phyloP scores from a whole-genome alignment of 2,797 vertebrate genomes.

The Hyperoplus immaculatus region DNA sequence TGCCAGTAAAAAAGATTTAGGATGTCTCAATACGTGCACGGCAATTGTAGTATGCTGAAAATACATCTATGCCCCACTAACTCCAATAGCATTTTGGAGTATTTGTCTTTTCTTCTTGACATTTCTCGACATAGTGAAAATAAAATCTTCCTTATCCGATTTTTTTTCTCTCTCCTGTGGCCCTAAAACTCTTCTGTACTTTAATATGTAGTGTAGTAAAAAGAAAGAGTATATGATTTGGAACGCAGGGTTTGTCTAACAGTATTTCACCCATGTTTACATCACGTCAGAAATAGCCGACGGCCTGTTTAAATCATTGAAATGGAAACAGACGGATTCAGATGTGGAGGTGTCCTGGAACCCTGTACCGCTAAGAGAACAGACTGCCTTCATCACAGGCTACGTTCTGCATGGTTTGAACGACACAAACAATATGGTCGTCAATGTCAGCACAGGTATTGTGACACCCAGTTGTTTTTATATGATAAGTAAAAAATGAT shows the following conservation, averaged over 20 bases:
- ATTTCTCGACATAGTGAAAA: no score
- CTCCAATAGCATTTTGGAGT: no score
- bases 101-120: no score
- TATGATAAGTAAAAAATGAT: not conserved
- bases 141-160: no score
- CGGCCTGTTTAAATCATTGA: conserved; percentile 32
- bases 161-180: no score
- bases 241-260: not conserved
- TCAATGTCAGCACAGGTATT: conserved; percentile 59
- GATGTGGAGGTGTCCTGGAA: conserved; percentile 74
- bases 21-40: no score
- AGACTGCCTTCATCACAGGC: conserved; percentile 71
- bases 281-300: conserved; percentile 46
- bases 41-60: no score
- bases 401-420: conserved; percentile 58
- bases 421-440: accelerated
- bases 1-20: no score
- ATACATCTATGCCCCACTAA: no score
- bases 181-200: no score
- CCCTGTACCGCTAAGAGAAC: conserved; percentile 36
- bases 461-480: not conserved
- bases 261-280: not conserved
- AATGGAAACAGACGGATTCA: not conserved
- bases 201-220: no score
- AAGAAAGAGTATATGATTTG: no score